Base-by-base conservation (phyloP, 2,888 invertebrate species). In the Odiellus spinosus region DNA sequence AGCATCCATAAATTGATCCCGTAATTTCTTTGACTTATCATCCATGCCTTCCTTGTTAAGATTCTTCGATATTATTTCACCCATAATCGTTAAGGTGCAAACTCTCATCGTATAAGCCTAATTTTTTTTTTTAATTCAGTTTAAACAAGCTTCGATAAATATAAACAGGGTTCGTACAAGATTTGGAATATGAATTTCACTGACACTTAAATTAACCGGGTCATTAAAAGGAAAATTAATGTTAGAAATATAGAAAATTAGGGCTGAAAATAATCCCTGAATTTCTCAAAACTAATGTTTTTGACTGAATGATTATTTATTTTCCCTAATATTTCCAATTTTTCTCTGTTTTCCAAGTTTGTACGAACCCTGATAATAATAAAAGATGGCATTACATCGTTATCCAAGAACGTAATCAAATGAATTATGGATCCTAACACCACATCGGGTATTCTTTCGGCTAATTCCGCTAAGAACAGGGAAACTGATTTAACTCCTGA, bases 71-170 rank as follows among this genome's bases (percentile, higher is more conserved):
- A 91, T 68, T 12, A 87, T 77, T 63, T 83, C 82, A 33, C 81
- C 80, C 70, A 91, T 77, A 56, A 88, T 79, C 52, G 79, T 78
- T 38, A 93, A 68, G 34, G 85, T 79, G 59, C 85, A 81, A 65
- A 82, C 87, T 45, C 93, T 76, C 62, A 77, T 70, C 0, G 66
- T 57, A 59, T 75, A 74, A 17, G 72, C 70, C 73, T 75, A 58
- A 19, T 63, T 62, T 19, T 44, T 32, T 17, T 33, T 38, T 46
- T 14, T 41, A 36, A 12, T n/a, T 14, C 40, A 40, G 6, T 49
- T 21, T 8, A 26, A 19, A 38, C 38, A 15, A 34, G n/a, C n/a
- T 12, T 17, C 45, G 19, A 46, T 26, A 44, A 42, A 4, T 15
- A 1, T n/a, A n/a, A n/a, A n/a, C n/a, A n/a, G n/a, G n/a, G n/a